A percentile compares a stretch with the other conserved stretches of the same genome.
Conservation (phyloP, 2,113 vertebrate species). For the Octodon degus region DNA sequence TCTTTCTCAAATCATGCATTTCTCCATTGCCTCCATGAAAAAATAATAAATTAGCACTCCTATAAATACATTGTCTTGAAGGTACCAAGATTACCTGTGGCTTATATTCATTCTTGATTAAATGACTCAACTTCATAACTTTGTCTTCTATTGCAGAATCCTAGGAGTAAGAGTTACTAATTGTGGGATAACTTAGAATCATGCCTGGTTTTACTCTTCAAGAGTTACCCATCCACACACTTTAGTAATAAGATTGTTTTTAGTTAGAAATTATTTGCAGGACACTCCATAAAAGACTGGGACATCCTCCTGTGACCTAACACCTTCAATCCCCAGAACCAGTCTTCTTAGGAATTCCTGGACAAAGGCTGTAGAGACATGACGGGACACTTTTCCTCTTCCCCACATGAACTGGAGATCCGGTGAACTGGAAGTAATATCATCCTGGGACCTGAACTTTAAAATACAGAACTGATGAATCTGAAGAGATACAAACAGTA, state of each 20-base stretch:
- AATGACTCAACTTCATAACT: not conserved
- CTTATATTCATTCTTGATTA: conserved; percentile 22
- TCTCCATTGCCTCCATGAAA: not conserved
- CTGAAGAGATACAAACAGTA: not conserved
- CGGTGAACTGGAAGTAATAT: not conserved
- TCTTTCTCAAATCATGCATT: conserved; percentile 21
- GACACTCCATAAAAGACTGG: not conserved
- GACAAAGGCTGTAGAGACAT: not conserved
- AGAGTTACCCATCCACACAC: not conserved
- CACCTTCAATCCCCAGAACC: not conserved
- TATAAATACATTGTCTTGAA: not conserved
- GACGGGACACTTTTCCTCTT: not conserved
- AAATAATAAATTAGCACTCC: not conserved
- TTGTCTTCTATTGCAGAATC: conserved; percentile 13
- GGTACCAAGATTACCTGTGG: not conserved
- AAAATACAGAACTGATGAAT: not conserved
- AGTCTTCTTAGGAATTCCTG: not conserved
- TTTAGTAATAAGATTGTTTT: not conserved
- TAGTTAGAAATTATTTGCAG: not conserved
- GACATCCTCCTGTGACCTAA: not conserved
- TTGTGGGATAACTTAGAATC: not conserved
- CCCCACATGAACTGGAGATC: not conserved
- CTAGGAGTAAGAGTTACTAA: not conserved
- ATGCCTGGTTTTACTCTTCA: conserved; percentile 34
- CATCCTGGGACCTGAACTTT: not conserved